Evolutionary conservation across 2,797 vertebrate species (phyloP).

Genomic region (Crypturellus tataupa): DNA sequence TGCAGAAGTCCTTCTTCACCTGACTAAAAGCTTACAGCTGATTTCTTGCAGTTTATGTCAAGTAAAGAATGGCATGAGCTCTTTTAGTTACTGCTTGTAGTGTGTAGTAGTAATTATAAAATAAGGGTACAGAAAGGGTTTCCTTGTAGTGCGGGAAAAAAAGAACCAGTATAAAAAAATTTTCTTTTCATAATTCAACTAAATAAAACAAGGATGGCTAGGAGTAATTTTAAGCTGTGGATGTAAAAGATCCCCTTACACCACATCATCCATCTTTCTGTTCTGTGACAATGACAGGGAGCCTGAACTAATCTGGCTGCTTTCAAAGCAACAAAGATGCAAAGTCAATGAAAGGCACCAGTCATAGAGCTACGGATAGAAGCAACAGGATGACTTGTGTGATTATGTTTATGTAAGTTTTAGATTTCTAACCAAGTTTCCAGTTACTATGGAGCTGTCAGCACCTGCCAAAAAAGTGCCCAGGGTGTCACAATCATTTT

Average conservation of each 20-base stretch:
- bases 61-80: background rate
- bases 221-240: background rate
- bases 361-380: background rate
- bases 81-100: background rate
- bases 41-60: background rate
- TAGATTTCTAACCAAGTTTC: slow-evolving; percentile 40
- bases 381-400: background rate
- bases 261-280: background rate
- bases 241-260: background rate
- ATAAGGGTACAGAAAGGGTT: background rate
- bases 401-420: slow-evolving; percentile 34
- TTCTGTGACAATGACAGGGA: background rate
- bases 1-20: background rate
- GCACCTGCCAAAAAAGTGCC: slow-evolving; percentile 29
- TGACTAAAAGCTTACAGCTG: background rate
- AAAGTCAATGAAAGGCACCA: background rate
- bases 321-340: background rate
- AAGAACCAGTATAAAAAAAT: background rate
- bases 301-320: background rate
- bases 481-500: slow-evolving; percentile 28
- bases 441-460: slow-evolving; percentile 26
- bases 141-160: background rate
- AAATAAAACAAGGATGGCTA: background rate
- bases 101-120: background rate
- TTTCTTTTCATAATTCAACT: background rate